phyloP scores from a whole-genome alignment of 2,113 vertebrate species.

The Glaucidium brasilianum region DNA sequence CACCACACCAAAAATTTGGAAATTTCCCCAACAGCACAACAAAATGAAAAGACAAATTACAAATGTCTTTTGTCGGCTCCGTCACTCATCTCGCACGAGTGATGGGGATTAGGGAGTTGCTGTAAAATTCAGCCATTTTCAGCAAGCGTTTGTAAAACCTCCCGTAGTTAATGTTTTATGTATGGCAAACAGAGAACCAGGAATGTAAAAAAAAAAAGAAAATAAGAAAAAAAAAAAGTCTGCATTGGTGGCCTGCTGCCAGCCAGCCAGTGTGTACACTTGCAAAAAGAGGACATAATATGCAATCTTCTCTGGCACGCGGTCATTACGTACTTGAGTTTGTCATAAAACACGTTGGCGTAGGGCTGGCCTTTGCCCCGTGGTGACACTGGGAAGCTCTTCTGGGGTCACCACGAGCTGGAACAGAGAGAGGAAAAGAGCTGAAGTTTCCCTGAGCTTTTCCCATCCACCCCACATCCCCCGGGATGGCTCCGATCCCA shows the following conservation, averaged over 20 bases:
- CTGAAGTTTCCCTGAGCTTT: neutral
- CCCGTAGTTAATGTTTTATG: constrained; percentile 8
- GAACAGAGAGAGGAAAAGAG: neutral
- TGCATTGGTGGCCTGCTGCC: neutral
- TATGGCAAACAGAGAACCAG: neutral
- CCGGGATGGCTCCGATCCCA: neutral
- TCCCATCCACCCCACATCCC: neutral
- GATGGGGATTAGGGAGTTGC: neutral
- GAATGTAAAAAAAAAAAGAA: neutral
- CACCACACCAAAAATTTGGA: constrained; percentile 40
- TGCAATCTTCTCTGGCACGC: neutral
- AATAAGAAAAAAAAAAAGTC: neutral
- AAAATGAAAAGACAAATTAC: neutral
- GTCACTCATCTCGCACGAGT: neutral
- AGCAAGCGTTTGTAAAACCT: neutral
- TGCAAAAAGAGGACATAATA: neutral
- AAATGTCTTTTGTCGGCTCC: neutral
- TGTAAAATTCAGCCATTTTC: neutral
- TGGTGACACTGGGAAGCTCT: neutral
- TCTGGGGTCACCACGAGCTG: neutral
- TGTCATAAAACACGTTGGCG: neutral
- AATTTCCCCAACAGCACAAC: constrained; percentile 65
- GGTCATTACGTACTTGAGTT: neutral
- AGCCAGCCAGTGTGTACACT: neutral
- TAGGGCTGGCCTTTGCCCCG: constrained; percentile 10